Evolutionary conservation across 2,113 vertebrate species (phyloP), one percentile per base, ranked within the genome.

Genomic region (Sardina pilchardus): DNA sequence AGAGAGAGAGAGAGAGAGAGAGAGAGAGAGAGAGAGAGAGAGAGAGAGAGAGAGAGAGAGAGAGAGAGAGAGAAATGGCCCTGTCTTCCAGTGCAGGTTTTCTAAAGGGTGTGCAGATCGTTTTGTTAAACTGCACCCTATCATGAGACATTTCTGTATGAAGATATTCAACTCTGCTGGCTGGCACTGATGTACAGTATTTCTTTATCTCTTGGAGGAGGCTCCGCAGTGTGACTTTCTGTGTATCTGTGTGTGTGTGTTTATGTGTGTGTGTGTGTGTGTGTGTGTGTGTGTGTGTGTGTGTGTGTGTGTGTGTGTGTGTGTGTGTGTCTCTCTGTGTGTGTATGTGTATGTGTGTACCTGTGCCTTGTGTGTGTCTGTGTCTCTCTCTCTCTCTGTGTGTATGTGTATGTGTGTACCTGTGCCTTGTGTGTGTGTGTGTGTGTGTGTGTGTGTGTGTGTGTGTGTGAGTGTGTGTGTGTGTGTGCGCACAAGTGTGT

Each of bases 351-450:
- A n/a, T n/a, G n/a, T n/a, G n/a, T n/a, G n/a, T n/a, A n/a, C n/a
- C n/a, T n/a, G n/a, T n/a, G n/a, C n/a, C n/a, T 6, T 48, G 47
- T 48, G 47, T 48, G 47, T 48, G 47, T 48, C 6, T 50, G 48
- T 50, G 48, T 83, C 8, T 83, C 19, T 56, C n/a, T n/a, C n/a
- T n/a, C n/a, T n/a, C n/a, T n/a, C n/a, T n/a, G 53, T 59, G 53
- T 59, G 53, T 24, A 19, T 21, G 14, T 59, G 19, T 59, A 19
- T n/a, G 53, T 59, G 53, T 21, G 17, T 59, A 16, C n/a, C n/a
- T n/a, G n/a, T n/a, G n/a, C n/a, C n/a, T n/a, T n/a, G 53, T 59
- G 53, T 59, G 53, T 24, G 53, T 21, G 14, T 59, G 19, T 59
- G 53, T n/a, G 53, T 59, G 53, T 21, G 17, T 59, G 53, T 56